Conservation (phyloP, 2,797 vertebrate species). For the Psittacula derbiana region DNA sequence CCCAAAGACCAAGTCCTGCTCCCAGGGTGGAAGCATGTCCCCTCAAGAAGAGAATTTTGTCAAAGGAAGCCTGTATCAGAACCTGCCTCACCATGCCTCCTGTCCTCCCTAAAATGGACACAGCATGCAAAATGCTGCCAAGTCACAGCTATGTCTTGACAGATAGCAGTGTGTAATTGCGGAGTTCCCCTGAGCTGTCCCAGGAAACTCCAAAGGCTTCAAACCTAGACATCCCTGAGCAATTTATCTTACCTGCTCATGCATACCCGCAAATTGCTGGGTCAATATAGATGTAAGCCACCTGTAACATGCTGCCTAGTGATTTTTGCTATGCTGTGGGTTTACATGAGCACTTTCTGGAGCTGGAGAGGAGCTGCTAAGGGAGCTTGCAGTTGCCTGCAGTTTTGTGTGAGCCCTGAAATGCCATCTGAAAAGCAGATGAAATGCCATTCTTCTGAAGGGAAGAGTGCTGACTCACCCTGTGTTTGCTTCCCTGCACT, state of each 20-base stretch:
- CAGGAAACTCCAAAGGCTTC: background rate
- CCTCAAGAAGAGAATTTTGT: background rate
- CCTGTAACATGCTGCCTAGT: background rate
- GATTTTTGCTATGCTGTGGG: background rate
- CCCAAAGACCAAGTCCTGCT: background rate
- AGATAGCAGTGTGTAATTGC: background rate
- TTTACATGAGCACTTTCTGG: background rate
- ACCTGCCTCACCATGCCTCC: background rate
- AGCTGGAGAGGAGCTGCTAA: background rate
- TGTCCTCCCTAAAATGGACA: background rate
- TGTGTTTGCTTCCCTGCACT: background rate
- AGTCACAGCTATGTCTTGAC: background rate
- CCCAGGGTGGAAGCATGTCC: background rate
- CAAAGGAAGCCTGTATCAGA: background rate
- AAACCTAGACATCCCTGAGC: background rate
- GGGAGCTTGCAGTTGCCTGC: background rate
- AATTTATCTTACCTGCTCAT: background rate
- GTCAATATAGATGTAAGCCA: rapidly evolving
- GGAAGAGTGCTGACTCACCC: conserved; percentile 6
- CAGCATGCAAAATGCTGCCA: background rate
- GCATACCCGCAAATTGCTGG: rapidly evolving
- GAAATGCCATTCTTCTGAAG: background rate
- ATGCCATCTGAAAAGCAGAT: conserved; percentile 23
- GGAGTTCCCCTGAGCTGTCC: background rate
- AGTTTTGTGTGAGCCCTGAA: background rate